Evolutionary conservation across 2,113 vertebrate genomes (phyloP), one percentile per base, ranked within the genome.

Genomic region (Sinocyclocheilus maitianheensis): DNA sequence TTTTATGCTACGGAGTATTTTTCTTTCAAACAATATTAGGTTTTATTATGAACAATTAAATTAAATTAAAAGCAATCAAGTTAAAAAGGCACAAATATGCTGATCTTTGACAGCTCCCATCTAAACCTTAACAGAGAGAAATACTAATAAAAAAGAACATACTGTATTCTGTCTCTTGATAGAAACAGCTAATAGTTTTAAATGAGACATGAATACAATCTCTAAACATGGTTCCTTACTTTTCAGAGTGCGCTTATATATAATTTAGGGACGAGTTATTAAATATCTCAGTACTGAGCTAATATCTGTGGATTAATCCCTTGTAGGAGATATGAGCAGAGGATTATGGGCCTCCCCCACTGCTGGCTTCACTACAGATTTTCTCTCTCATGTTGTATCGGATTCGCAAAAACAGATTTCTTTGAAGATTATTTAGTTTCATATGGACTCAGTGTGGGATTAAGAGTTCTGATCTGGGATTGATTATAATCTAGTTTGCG

Each of bases 281-380:
- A 46, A 26, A 76, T 84, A 74, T 18, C 67, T 22, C 16, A 83
- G 12, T 63, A 24, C 58, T 77, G 58, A 60, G 77, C 65, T 67
- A 76, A 74, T 65, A 58, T 43, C 16, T 18, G 75, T 75, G 77
- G 53, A 63, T 84, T 91, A 92, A 91, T 92, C 88, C 87, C 89
- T 79, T 18, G 62, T 48, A 87, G 90, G 89, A 91, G 88, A 92
- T 82, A 87, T 80, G 89, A 80, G 81, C 79, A 89, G 77, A 84
- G 37, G 84, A 93, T 93, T 91, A 91, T 40, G 40, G 83, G 88
- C 60, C 76, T 26, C 24, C 67, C 75, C 77, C 75, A 24, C 55
- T 80, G 80, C 2, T 30, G 40, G 53, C 7, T 83, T 65, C 60
- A 2, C 46, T 67, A 40, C 51, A 60, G 63, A 82, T 82, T 75